Base-by-base conservation (phyloP, 64 coral and sea anemone species). In the Montipora sp. region DNA sequence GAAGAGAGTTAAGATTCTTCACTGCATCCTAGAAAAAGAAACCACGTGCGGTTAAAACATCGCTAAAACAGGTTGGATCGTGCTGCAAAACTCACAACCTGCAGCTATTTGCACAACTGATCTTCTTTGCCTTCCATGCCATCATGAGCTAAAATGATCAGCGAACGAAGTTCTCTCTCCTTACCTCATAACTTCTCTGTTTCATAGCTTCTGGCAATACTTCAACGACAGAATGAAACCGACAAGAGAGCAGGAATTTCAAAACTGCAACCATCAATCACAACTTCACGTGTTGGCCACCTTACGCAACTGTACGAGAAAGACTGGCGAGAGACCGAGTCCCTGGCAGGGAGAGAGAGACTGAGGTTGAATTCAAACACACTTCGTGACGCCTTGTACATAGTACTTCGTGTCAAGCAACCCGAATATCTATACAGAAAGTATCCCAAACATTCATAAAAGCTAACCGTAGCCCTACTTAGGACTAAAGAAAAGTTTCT, bases 1-100 rank as follows among this genome's bases (percentile, higher is more conserved):
- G 95, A 11, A 98, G 89, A 36, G 89, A 89, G 78, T 98, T 98
- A 16, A 98, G 92, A 2, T 84, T 86, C 83, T 98, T 98, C 48
- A 98, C 93, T 18, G 95, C 95, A 92, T 98, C 92, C 95, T 98
- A 81, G 15, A 72, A 86, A 83, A 53, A 21, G 13, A 70, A 18
- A 68, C 18, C 8, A 75, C 2, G 47, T 43, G 16, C 20, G 19
- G 14, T 65, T 43, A 81, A 65, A 70, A 50, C 10, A 1, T 19
- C 8, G 36, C 36, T 36, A 36, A 36, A 57, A 57, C 53, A 57
- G 53, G 53, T 57, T 57, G 11, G 53, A 57, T 57, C 53, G 11
- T 11, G 11, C 11, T 8, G 11, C 53, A 57, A 36, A 36, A 36
- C 36, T 36, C 36, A 36, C 36, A 36, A 36, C 36, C 36, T 36